Percentiles rank a stretch among this genome's conserved stretches.
These are phyloP conservation scores for Chaitophorus viminalis DNA, from an alignment of 2,888 invertebrate genomes.

Conservation along the genomic window DNA sequence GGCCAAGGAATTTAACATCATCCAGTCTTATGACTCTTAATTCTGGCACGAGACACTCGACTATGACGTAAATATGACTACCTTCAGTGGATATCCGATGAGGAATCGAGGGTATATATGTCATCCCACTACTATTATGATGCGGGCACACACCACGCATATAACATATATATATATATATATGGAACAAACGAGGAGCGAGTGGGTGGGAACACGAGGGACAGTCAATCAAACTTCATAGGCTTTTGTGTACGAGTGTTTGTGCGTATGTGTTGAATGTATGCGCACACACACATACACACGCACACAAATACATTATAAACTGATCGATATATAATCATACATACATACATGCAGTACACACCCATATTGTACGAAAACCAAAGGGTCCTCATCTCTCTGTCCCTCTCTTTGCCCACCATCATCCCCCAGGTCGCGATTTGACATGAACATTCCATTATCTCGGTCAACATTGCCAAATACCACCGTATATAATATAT, in stretches of 20 bases:
- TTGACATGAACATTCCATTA: conserved; percentile 62
- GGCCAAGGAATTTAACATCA: no score
- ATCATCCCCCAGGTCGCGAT: conserved; percentile 43
- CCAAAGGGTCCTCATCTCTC: conserved; percentile 40
- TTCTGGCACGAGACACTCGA: no score
- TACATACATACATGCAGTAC: not conserved
- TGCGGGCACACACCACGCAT: not conserved
- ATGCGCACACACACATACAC: not conserved
- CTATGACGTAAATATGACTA: no score
- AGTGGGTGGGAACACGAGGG: not conserved
- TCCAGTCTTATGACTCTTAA: no score
- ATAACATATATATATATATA: not conserved
- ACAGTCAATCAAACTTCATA: conserved; percentile 59
- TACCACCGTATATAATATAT: not conserved
- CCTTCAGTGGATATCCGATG: no score
- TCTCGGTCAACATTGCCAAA: conserved; percentile 56
- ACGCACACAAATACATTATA: not conserved
- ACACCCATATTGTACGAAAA: conserved; percentile 17
- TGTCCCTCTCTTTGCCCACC: not conserved
- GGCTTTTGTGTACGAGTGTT: conserved; percentile 32
- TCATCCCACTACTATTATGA: not conserved
- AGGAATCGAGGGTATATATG: no score
- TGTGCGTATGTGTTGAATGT: not conserved
- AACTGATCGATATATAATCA: conserved; percentile 26
- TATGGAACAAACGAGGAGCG: not conserved